Base-by-base conservation (phyloP, 1,140 invertebrate genomes). In the Carposina sasakii region DNA sequence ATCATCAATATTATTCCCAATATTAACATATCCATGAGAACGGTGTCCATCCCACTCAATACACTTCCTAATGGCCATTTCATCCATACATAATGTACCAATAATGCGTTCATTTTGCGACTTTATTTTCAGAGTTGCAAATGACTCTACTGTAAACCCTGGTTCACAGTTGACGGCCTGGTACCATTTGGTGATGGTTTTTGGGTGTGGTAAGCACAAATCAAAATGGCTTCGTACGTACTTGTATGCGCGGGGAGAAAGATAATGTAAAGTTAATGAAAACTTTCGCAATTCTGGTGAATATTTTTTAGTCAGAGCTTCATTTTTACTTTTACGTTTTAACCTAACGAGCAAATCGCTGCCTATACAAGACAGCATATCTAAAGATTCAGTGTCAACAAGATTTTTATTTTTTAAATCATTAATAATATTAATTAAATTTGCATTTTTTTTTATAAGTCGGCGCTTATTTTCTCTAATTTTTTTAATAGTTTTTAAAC, bases 261-360 rank as follows among this genome's bases (percentile, higher is more conserved):
- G 67, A 49, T 58, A 76, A 31, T 76, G 60, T 22, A 76, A 34
- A 4, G 55, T 67, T 9, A 67, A 21, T 22, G 67, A 57, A 62
- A 76, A 69, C 10, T 24, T 42, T 37, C 57, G 24, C 19, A 73
- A 37, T 48, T 60, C 45, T 2, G 59, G 44, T 36, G 54, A 33
- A 42, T 22, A 49, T 28, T 41, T 49, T n/a, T n/a, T n/a, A n/a
- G n/a, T n/a, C n/a, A n/a, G n/a, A n/a, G n/a, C n/a, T n/a, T n/a
- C n/a, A n/a, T n/a, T 9, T 2, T 28, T 19, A 15, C 24, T 6
- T 26, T 26, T 26, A 6, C 24, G 5, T 5, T 26, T 26, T 26
- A 26, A 26, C 12, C 24, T 5, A 5, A 26, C 12, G 5, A 26
- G 24, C 24, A 26, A 26, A 26, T 26, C 24, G n/a, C n/a, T n/a